Evolutionary conservation across 2,888 invertebrate species (phyloP).

Genomic region (Pollenia angustigena): DNA sequence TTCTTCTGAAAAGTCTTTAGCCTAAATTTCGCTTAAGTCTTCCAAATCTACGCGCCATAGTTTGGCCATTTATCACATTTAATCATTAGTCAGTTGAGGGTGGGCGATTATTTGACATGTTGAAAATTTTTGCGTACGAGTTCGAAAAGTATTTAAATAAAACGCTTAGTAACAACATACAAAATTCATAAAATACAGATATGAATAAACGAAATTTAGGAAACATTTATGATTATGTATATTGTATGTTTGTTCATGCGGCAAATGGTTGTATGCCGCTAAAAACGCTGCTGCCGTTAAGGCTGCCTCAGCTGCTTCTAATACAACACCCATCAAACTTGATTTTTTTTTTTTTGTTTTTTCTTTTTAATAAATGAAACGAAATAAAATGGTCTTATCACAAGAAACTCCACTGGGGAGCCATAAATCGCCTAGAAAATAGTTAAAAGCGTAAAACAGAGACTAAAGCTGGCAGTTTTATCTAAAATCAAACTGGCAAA

Average conservation of each 20-base stretch:
- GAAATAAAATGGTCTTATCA: slow-evolving; percentile 49
- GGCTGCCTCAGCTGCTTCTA: background rate
- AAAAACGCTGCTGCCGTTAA: background rate
- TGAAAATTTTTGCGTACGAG: slow-evolving; percentile 32
- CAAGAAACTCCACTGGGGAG: slow-evolving; percentile 62
- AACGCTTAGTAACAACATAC: slow-evolving; percentile 24
- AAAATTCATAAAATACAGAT: slow-evolving; percentile 11
- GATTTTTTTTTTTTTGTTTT: slow-evolving; percentile 18
- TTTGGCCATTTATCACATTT: slow-evolving; percentile 23
- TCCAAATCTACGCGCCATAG: slow-evolving; percentile 3
- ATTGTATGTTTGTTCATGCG: background rate
- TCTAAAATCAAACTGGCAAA: slow-evolving; percentile 29
- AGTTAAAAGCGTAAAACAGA: slow-evolving; percentile 14
- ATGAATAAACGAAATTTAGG: background rate
- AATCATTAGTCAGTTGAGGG: slow-evolving; percentile 15
- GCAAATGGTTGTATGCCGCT: slow-evolving; percentile 27
- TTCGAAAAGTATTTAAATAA: slow-evolving; percentile 29
- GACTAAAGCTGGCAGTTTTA: slow-evolving; percentile 25
- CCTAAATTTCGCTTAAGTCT: background rate
- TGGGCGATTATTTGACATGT: slow-evolving; percentile 46
- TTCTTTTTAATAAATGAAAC: slow-evolving; percentile 4
- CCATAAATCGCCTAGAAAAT: slow-evolving; percentile 62
- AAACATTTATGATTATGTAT: slow-evolving; percentile 2
- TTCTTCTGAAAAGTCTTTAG: background rate
- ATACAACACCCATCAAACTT: slow-evolving; percentile 43